Evolutionary conservation across 2,113 vertebrate species (phyloP), one percentile per base, ranked within the genome.

Genomic region (Dendropsophus ebraccatus): DNA sequence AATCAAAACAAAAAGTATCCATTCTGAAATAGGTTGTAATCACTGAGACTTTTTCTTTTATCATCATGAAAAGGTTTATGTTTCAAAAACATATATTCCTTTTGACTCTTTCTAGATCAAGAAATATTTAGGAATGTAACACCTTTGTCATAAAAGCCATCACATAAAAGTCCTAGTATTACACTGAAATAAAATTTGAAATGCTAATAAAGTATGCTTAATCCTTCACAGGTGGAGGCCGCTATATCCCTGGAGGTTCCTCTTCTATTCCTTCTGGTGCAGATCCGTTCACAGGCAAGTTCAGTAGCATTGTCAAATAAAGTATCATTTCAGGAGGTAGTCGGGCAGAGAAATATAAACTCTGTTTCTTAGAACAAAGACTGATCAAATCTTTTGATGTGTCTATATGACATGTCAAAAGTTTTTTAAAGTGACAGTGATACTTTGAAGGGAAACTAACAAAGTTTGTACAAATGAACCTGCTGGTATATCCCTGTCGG

Each of bases 281-380:
- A 69, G 97, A 99, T 92, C 97, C 98, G 2, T 98, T 99, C 90
- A 99, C 97, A 94, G 98, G 98, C 97, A 84, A 77, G 47, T 54
- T 23, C 19, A 25, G 21, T 11, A 47, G 19, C 25, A 47, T 23
- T 45, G 37, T 45, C 37, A 47, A n/a, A n/a, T n/a, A n/a, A 45
- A 23, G 54, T 56, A 23, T 60, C 11, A 60, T 25, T 10, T 60
- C 7, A 60, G 56, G 25, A 25, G 23, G 25, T 60, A 60, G 4
- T 58, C 3, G 4, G 5, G 54, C 54, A 21, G 54, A 58, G 5
- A 7, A 16, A 25, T 25, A 41, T 41, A n/a, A n/a, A n/a, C n/a
- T n/a, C n/a, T n/a, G n/a, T n/a, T n/a, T n/a, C n/a, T n/a, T n/a
- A n/a, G n/a, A n/a, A n/a, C n/a, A n/a, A n/a, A n/a, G n/a, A n/a